Percentiles rank a stretch among this genome's conserved stretches.
phyloP scores from a whole-genome alignment of 2,888 invertebrate genomes.

The Neoaliturus tenellus region DNA sequence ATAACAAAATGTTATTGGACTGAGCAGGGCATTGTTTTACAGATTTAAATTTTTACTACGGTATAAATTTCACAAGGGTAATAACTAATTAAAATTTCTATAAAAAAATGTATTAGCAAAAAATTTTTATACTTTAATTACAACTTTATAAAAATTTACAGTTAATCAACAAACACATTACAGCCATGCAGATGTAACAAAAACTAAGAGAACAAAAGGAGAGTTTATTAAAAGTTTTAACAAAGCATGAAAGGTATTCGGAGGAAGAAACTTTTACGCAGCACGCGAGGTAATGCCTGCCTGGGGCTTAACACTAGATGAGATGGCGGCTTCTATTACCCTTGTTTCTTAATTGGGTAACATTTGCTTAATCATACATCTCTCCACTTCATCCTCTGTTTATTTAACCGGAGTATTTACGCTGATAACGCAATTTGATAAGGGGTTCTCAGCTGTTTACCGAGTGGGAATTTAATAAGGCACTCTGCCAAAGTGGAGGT shows the following conservation, averaged over 20 bases:
- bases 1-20: too few species aligned
- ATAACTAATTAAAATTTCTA: too few species aligned
- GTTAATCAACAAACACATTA: too few species aligned
- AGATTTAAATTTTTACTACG: too few species aligned
- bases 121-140: too few species aligned
- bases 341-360: background rate
- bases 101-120: too few species aligned
- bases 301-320: background rate
- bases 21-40: too few species aligned
- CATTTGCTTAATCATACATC: background rate
- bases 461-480: background rate
- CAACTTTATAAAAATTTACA: too few species aligned
- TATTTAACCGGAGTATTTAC: background rate
- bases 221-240: background rate
- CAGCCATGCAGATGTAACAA: background rate
- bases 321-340: slow-evolving; percentile 9
- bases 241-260: background rate
- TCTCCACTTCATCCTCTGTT: slow-evolving; percentile 8
- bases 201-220: background rate
- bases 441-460: background rate
- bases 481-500: background rate
- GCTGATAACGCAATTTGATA: background rate
- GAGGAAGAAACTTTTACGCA: background rate
- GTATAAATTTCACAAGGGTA: too few species aligned
- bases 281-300: background rate